Evolutionary conservation across 1,140 invertebrate genomes (phyloP).

Genomic region (Latrodectus geometricus): DNA sequence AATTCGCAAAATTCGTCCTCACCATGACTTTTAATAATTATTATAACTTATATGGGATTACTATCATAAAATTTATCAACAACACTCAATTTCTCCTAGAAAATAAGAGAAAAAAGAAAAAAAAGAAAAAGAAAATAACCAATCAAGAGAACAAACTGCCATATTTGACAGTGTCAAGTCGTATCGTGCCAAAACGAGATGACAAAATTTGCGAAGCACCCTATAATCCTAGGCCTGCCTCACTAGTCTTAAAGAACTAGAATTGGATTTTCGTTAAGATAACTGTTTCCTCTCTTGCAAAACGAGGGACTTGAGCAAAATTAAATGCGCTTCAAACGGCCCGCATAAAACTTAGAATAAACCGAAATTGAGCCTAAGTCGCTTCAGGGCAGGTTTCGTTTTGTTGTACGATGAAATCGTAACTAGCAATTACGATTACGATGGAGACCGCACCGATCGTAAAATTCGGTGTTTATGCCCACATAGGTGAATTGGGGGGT

Average conservation of each 20-base stretch:
- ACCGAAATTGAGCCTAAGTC: background rate
- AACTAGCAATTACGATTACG: constrained; percentile 1
- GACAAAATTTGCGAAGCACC: background rate
- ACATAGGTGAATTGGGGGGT: background rate
- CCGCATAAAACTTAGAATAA: background rate
- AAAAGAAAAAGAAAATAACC: too few species aligned
- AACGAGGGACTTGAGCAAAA: background rate
- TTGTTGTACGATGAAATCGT: background rate
- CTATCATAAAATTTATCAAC: too few species aligned
- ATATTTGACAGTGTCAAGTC: background rate
- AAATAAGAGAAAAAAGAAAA: too few species aligned
- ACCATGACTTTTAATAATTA: too few species aligned
- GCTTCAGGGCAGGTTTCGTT: background rate
- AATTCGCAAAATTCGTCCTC: too few species aligned
- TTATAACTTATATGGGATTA: too few species aligned
- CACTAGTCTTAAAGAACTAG: background rate
- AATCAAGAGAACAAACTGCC: too few species aligned
- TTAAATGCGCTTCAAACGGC: background rate
- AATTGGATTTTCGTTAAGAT: background rate
- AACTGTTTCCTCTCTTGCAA: background rate
- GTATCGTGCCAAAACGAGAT: background rate
- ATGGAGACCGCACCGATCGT: background rate
- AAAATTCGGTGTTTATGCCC: background rate
- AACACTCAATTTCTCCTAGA: too few species aligned
- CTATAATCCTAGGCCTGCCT: background rate